phyloP scores from a whole-genome alignment of 2,888 invertebrate genomes.

The Dendrolimus houi region DNA sequence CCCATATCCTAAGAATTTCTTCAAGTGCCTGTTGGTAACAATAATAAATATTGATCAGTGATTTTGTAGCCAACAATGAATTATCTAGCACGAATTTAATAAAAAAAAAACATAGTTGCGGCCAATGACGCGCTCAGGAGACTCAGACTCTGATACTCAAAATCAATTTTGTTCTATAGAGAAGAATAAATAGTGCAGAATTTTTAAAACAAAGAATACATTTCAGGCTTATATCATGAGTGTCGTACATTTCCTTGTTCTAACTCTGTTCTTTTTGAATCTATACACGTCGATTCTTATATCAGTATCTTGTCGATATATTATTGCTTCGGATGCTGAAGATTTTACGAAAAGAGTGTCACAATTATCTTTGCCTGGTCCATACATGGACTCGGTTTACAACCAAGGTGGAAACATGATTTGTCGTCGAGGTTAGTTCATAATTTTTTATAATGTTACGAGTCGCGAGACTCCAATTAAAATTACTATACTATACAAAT shows the following conservation, averaged over 20 bases:
- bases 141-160: too few relatives aligned
- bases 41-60: too few relatives aligned
- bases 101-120: too few relatives aligned
- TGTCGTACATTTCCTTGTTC: conserved; percentile 60
- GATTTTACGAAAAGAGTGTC: conserved; percentile 32
- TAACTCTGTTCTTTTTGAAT: conserved; percentile 64
- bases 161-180: too few relatives aligned
- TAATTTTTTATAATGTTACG: not conserved
- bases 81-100: too few relatives aligned
- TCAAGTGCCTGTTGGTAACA: too few relatives aligned
- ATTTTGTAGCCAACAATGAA: too few relatives aligned
- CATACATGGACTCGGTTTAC: conserved; percentile 37
- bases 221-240: conserved; percentile 70
- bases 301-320: conserved; percentile 54
- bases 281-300: conserved; percentile 59
- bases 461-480: too few relatives aligned
- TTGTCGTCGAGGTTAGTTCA: conserved; percentile 41
- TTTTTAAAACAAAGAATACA: not conserved
- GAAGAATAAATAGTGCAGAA: too few relatives aligned
- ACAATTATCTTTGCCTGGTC: conserved; percentile 26
- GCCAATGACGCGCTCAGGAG: too few relatives aligned
- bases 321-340: conserved; percentile 31
- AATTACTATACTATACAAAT: too few relatives aligned
- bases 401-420: conserved; percentile 54
- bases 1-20: too few relatives aligned